Percentiles rank a stretch among this genome's conserved stretches.
Evolutionary conservation across 23 tunicate genomes (phyloP).

Genomic region (Ascidia mentula): DNA sequence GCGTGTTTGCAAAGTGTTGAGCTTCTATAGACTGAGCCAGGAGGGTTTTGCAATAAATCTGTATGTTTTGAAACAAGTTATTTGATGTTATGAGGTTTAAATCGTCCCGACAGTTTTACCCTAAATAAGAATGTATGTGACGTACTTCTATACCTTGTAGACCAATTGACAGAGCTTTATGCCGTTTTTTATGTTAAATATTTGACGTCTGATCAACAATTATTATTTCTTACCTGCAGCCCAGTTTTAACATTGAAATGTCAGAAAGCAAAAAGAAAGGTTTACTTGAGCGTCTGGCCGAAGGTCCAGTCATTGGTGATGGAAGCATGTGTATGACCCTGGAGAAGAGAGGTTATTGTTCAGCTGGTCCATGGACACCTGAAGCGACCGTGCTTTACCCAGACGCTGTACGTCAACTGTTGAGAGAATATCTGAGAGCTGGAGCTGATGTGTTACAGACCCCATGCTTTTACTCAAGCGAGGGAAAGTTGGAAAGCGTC

Average conservation of each 20-base stretch:
- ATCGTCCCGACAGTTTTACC: too few relatives aligned
- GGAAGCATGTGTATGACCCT: constrained; percentile 87
- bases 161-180: too few relatives aligned
- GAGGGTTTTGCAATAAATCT: not conserved
- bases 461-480: constrained; percentile 66
- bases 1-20: too few relatives aligned
- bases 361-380: constrained; percentile 73
- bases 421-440: constrained; percentile 77
- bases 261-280: constrained; percentile 17
- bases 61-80: too few relatives aligned
- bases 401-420: constrained; percentile 74
- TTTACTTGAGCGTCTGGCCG: constrained; percentile 48
- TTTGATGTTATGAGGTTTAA: too few relatives aligned
- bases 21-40: not conserved
- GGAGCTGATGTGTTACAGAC: constrained; percentile 86
- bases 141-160: too few relatives aligned
- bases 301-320: constrained; percentile 87
- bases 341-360: constrained; percentile 80
- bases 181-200: too few relatives aligned
- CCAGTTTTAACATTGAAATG: too few relatives aligned
- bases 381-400: constrained; percentile 78
- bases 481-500: constrained; percentile 31
- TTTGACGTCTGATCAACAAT: too few relatives aligned
- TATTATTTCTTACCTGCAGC: too few relatives aligned
- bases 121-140: too few relatives aligned